Percentiles rank a stretch among this genome's conserved stretches.
Conservation (phyloP, 2,888 invertebrate species). For the Masnerella sp. region DNA sequence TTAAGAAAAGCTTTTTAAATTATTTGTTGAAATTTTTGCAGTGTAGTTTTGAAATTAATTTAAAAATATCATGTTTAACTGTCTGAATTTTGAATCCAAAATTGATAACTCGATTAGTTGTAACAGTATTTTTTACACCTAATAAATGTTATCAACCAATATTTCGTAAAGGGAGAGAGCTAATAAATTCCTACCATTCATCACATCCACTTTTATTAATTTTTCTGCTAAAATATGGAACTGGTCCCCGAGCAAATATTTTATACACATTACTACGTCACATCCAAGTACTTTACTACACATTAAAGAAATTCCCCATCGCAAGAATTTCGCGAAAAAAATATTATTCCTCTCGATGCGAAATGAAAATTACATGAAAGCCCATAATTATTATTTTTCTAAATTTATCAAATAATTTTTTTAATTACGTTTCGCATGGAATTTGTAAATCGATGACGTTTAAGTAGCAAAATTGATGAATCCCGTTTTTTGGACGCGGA, state of each 20-base stretch:
- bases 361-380: no score
- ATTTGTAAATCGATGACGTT: constrained; percentile 21
- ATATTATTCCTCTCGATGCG: no score
- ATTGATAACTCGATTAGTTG: no score
- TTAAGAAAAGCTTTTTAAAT: no score
- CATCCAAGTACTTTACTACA: constrained; percentile 4
- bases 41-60: no score
- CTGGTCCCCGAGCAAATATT: constrained; percentile 7
- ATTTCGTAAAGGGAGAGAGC: not conserved
- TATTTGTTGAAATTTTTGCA: no score
- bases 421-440: not conserved
- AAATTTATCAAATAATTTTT: not conserved
- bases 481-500: constrained; percentile 26
- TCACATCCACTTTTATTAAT: constrained; percentile 16
- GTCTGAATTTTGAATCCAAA: no score
- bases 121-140: not conserved
- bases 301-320: constrained; percentile 6
- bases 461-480: constrained; percentile 34
- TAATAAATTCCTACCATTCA: not conserved
- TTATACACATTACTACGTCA: constrained; percentile 10
- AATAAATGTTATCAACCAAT: constrained; percentile 1
- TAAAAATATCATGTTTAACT: no score
- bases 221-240: constrained; percentile 20
- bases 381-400: not conserved
- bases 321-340: not conserved